phyloP scores from a whole-genome alignment of 1,140 invertebrate species.

The Oncopodura yosiiana region DNA sequence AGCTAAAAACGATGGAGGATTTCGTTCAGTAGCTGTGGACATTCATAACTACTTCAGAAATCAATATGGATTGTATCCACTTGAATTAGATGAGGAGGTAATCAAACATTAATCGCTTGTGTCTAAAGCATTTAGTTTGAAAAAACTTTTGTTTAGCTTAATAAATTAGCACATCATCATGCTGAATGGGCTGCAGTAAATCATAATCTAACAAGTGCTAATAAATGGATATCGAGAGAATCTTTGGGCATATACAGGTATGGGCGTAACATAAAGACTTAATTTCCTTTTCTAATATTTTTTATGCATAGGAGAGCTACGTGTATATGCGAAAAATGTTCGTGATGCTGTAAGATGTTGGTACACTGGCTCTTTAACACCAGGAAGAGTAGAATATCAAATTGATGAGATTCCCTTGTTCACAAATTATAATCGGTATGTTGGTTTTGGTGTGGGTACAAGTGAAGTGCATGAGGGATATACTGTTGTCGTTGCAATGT shows the following conservation, averaged over 20 bases:
- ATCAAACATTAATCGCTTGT: background rate
- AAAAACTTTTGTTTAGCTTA: conserved; percentile 5
- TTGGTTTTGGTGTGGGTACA: conserved; percentile 18
- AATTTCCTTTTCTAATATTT: no score
- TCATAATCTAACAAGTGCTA: background rate
- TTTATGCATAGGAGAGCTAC: conserved; percentile 12
- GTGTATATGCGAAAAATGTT: conserved; percentile 8
- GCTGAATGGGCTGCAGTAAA: conserved; percentile 2
- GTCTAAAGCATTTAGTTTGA: background rate
- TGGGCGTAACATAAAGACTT: no score
- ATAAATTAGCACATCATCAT: conserved; percentile 17
- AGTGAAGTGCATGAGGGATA: conserved; percentile 1
- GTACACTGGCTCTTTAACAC: conserved; percentile 17
- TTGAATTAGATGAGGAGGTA: conserved; percentile 18
- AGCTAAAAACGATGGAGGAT: conserved; percentile 5
- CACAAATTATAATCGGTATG: background rate
- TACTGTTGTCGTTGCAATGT: conserved; percentile 16
- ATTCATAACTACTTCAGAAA: conserved; percentile 7
- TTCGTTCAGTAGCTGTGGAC: conserved; percentile 2
- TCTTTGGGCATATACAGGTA: conserved; percentile 13
- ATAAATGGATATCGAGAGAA: conserved; percentile 3
- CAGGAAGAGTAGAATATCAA: background rate
- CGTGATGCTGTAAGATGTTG: conserved; percentile 15
- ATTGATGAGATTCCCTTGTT: background rate
- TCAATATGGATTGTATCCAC: background rate